phyloP scores from a whole-genome alignment of 2,888 invertebrate species.

The Drosophila ustulata region DNA sequence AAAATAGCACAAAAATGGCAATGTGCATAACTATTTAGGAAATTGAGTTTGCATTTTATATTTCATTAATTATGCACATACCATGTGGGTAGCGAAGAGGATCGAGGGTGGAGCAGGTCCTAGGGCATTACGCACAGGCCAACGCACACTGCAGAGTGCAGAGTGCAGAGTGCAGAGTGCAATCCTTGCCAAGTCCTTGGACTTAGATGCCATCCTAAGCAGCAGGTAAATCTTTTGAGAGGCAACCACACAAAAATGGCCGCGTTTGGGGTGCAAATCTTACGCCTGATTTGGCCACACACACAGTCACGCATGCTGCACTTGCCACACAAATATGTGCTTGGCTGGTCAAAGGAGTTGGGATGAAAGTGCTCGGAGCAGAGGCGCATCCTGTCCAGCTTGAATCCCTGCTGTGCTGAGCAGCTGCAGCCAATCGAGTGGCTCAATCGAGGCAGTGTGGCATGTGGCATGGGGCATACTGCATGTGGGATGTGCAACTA shows the following conservation, averaged over 20 bases:
- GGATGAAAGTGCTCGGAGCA: neutral
- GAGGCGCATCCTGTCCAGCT: constrained; percentile 5
- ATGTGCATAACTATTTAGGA: constrained; percentile 65
- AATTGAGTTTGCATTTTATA: constrained; percentile 79
- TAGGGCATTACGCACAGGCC: constrained; percentile 74
- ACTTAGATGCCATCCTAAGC: neutral
- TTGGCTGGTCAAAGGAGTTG: constrained; percentile 71
- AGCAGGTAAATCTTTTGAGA: constrained; percentile 52
- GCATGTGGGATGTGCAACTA: constrained; percentile 54
- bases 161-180: constrained; percentile 29
- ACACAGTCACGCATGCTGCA: constrained; percentile 18
- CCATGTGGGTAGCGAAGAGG: constrained; percentile 18
- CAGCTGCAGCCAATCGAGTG: constrained; percentile 61
- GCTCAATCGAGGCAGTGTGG: constrained; percentile 43
- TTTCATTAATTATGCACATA: constrained; percentile 82
- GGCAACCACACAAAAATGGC: constrained; percentile 55
- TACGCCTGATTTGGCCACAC: constrained; percentile 72
- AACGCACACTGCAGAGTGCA: constrained; percentile 61
- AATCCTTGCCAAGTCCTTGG: constrained; percentile 8
- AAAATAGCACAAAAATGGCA: constrained; percentile 48
- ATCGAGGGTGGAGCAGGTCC: neutral
- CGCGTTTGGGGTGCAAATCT: constrained; percentile 46
- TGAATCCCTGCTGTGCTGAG: neutral
- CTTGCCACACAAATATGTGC: constrained; percentile 62
- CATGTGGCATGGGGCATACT: constrained; percentile 42